Evolutionary conservation across 2,797 vertebrate genomes (phyloP), one percentile per base, ranked within the genome.

Genomic region (Megalops cyprinoides): DNA sequence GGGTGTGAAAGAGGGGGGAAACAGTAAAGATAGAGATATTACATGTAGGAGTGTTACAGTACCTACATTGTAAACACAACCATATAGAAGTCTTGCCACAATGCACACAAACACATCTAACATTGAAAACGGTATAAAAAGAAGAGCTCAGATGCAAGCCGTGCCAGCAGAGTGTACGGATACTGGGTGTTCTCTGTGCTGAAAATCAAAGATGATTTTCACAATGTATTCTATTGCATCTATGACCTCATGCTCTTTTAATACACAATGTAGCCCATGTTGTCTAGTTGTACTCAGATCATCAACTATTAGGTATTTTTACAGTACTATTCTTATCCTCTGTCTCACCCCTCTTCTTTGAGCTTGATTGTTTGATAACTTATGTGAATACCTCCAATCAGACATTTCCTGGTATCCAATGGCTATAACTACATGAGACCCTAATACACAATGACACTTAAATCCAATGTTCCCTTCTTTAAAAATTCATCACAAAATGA

Each of bases 11-110:
- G 23, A 2, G 39, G 39, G 23, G 67, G 39, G 67, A 42, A 6
- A 69, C 28, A 69, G 71, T 18, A 34, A 69, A 37, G 31, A 42
- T 31, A 37, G 34, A 25, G 25, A 46, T 15, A 7, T 39, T 2
- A 5, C 42, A 44, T 23, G 69, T 34, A 7, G 20, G 69, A 10
- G 28, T 60, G n/a, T n/a, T n/a, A n/a, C n/a, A n/a, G n/a, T n/a
- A n/a, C n/a, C n/a, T n/a, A n/a, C n/a, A n/a, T n/a, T 25, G 76
- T 73, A 69, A 51, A 81, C 53, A 76, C 77, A 49, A 78, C 67
- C 48, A 71, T 28, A 37, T 62, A 53, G 67, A 42, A 20, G 28
- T 34, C 23, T 53, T 78, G 58, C 62, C 42, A 5, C 28, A 15
- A 28, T 25, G 23, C n/a, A n/a, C n/a, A n/a, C n/a, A n/a, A n/a